Percentiles rank a stretch among this genome's conserved stretches.
Conservation (phyloP, 2,888 invertebrate species). For the Helleia helle region DNA sequence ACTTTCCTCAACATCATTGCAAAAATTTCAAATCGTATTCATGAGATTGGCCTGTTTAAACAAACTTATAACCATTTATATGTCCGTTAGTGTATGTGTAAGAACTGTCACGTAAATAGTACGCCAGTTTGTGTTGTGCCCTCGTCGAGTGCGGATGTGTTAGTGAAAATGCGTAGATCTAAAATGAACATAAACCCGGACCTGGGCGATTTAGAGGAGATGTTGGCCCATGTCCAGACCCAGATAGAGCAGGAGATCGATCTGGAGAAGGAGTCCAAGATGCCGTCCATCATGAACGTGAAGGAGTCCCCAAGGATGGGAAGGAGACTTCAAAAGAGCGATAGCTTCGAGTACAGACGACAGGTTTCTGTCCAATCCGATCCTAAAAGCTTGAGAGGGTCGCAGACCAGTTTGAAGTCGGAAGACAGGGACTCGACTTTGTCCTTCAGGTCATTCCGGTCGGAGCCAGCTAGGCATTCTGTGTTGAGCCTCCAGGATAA, state of each 20-base stretch:
- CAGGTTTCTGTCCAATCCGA: too few relatives aligned
- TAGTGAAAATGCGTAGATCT: slow-evolving; percentile 42
- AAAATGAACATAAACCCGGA: slow-evolving; percentile 58
- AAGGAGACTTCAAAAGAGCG: slow-evolving; percentile 38
- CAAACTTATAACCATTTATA: too few relatives aligned
- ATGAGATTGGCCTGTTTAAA: too few relatives aligned
- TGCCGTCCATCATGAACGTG: slow-evolving; percentile 47
- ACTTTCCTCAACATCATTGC: too few relatives aligned
- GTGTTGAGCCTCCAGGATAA: slow-evolving; percentile 51
- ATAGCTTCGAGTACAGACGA: slow-evolving; percentile 39
- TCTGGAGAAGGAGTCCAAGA: slow-evolving; percentile 48
- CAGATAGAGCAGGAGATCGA: slow-evolving; percentile 65
- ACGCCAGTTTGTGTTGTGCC: too few relatives aligned
- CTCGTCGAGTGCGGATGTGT: too few relatives aligned
- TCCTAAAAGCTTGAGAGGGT: slow-evolving; percentile 26
- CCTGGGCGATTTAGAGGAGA: slow-evolving; percentile 62
- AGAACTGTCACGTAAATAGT: too few relatives aligned
- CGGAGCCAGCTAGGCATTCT: slow-evolving; percentile 49
- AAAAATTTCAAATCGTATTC: too few relatives aligned
- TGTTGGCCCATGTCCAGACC: slow-evolving; percentile 62
- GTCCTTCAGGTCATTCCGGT: slow-evolving; percentile 54
- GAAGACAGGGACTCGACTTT: slow-evolving; percentile 48
- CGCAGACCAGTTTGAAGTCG: slow-evolving; percentile 44
- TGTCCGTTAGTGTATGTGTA: too few relatives aligned
- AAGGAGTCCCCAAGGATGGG: slow-evolving; percentile 55